Base-by-base conservation (phyloP, 64 coral and sea anemone genomes). In the Pocillopora verrucosa region DNA sequence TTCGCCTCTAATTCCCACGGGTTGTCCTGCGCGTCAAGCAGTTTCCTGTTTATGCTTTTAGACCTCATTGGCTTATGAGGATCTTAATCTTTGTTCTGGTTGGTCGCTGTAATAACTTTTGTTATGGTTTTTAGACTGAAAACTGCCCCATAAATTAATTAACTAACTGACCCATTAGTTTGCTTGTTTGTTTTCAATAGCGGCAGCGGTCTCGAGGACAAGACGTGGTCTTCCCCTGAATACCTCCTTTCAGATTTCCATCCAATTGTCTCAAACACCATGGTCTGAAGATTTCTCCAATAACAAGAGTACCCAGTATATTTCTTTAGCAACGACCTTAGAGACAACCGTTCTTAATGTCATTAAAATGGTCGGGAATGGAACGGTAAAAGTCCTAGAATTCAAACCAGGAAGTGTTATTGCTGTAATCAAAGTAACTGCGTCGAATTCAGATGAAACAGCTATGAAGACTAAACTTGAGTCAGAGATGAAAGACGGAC, bases 331-430 rank as follows among this genome's bases (percentile, higher is more conserved):
- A 45, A 35, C 63, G 51, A 85, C 70, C 64, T 19, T 85, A 72
- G 72, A 63, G 14, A 25, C 38, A 57, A 34, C 41, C 1, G 65
- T 85, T 25, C 72, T 22, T 12, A 10, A 36, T 72, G 37, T 72
- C 72, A 1, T 85, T 9, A 85, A 72, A 13, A 72, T 1, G 36
- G 82, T 85, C 10, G 82, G 63, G 26, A 13, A 85, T 9, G 63
- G 63, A 4, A 72, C 4, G 5, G 64, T 85, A 11, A n/a, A 85
- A 57, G 37, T 85, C 57, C 19, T 85, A 56, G 65, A 70, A 72
- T 72, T 85, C 64, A 85, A 85, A 57, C 82, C 82, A 20, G 82
- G 82, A n/a, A 85, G 82, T 45, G 82, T 85, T 1, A 85, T 85
- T 20, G 82, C 82, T 13, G 64, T 85, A 72, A 17, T 85, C 4